These are phyloP conservation scores for Cremastinae sp. DNA, from an alignment of 2,888 invertebrate species.

Conservation along the genomic window DNA sequence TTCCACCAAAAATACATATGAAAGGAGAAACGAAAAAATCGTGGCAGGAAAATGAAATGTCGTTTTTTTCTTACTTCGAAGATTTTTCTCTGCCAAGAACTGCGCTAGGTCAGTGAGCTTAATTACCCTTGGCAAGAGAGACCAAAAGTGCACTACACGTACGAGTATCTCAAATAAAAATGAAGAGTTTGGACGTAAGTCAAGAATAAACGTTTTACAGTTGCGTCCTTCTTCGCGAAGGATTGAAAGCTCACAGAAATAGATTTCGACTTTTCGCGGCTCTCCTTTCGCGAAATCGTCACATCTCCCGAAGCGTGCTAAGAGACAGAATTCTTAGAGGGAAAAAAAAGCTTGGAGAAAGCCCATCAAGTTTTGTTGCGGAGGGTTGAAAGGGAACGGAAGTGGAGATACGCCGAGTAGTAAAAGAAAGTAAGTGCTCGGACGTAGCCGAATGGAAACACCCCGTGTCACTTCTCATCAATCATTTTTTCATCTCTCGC, in stretches of 20 bases:
- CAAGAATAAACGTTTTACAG: background rate
- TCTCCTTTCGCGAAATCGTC: slow-evolving; percentile 34
- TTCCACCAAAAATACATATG: no score
- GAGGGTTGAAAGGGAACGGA: slow-evolving; percentile 33
- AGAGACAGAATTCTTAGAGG: slow-evolving; percentile 10
- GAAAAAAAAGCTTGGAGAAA: background rate
- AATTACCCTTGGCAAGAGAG: slow-evolving; percentile 48
- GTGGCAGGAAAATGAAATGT: no score
- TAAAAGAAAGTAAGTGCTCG: slow-evolving; percentile 40
- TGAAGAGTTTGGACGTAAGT: slow-evolving; percentile 1
- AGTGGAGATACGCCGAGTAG: slow-evolving; percentile 32
- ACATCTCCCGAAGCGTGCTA: background rate
- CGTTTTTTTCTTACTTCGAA: slow-evolving; percentile 4
- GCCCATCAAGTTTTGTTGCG: background rate
- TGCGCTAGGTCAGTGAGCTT: slow-evolving; percentile 48
- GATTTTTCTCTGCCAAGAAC: background rate
- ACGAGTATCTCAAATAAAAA: background rate
- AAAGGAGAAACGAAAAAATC: background rate
- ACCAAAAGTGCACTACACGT: slow-evolving; percentile 18
- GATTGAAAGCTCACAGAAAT: slow-evolving; percentile 11
- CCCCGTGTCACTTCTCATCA: slow-evolving; percentile 34
- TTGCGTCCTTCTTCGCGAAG: slow-evolving; percentile 8
- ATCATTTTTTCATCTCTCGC: slow-evolving; percentile 28
- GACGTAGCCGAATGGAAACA: slow-evolving; percentile 15
- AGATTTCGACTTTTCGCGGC: slow-evolving; percentile 29